phyloP scores from a whole-genome alignment of 2,113 vertebrate species.

The Pachycephala philippinensis region DNA sequence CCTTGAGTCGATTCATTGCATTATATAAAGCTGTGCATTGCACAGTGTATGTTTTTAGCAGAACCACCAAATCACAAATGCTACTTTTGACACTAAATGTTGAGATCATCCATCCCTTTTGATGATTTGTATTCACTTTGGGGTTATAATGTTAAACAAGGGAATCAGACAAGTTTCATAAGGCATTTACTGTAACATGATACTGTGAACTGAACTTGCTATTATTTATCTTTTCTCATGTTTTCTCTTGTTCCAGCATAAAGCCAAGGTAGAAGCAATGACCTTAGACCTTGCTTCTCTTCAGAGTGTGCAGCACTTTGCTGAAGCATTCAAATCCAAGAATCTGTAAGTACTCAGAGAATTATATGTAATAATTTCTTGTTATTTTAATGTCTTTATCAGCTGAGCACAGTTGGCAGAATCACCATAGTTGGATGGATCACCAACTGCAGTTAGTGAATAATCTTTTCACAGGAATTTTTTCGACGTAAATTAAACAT shows the following conservation, averaged over 20 bases:
- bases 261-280: constrained; percentile 94
- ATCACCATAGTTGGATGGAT: background rate
- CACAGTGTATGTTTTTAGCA: background rate
- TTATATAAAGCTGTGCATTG: background rate
- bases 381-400: constrained; percentile 67
- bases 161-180: constrained; percentile 68
- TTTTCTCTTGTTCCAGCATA: constrained; percentile 83
- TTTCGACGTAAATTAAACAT: background rate
- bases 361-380: constrained; percentile 31
- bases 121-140: constrained; percentile 69
- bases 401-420: constrained; percentile 44
- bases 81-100: constrained; percentile 64
- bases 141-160: constrained; percentile 72
- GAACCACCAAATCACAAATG: constrained; percentile 26
- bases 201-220: constrained; percentile 62
- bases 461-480: background rate
- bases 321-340: constrained; percentile 89
- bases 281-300: constrained; percentile 90
- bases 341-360: constrained; percentile 86
- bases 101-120: constrained; percentile 26
- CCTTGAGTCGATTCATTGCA: background rate
- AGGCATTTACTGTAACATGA: constrained; percentile 67
- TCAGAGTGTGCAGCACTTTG: constrained; percentile 86
- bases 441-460: background rate
- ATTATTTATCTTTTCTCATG: constrained; percentile 69